Evolutionary conservation across 2,888 invertebrate genomes (phyloP), one percentile per base, ranked within the genome.

Genomic region (Lissocephala sabroskyi): DNA sequence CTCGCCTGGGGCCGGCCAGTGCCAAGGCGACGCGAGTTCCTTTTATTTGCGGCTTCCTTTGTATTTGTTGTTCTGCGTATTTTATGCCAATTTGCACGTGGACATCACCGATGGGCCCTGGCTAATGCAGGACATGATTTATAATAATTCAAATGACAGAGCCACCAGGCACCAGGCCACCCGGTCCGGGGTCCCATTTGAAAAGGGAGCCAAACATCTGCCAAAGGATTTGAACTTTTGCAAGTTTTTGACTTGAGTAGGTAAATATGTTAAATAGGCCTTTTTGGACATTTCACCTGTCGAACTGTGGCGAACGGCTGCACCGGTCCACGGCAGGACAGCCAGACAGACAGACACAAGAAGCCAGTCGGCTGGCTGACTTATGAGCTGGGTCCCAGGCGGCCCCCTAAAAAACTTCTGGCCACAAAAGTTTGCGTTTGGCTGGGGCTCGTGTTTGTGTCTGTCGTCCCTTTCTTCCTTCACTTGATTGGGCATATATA

Each of bases 111-210:
- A 23, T 23, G 23, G 23, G 23, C 23, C 65, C 62, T 76, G 77
- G 74, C 77, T 74, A 78, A 75, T 67, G 71, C 71, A 64, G 59
- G 73, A 64, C 62, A 78, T 79, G 79, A 76, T 76, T 79, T 76
- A 79, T 78, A 78, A 64, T 62, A 63, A 59, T 65, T 59, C 46
- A 52, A 70, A 59, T 65, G 79, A 77, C 79, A 75, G 67, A 29
- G 28, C 18, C 10, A 32, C 14, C 19, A 23, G 11, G n/a, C n/a
- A n/a, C n/a, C 4, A 17, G 36, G 10, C 13, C 3, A 32, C 2
- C 14, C 16, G 41, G 53, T 16, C 16, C 10, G 17, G 36, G 14
- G 4, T 36, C 9, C 16, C 3, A 16, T 11, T 1, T 13, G 13
- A 19, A 17, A 10, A 6, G n/a, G 3, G 19, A 23, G 19, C 14